Conservation (phyloP, 2,797 vertebrate species). For the Apogon talboti region DNA sequence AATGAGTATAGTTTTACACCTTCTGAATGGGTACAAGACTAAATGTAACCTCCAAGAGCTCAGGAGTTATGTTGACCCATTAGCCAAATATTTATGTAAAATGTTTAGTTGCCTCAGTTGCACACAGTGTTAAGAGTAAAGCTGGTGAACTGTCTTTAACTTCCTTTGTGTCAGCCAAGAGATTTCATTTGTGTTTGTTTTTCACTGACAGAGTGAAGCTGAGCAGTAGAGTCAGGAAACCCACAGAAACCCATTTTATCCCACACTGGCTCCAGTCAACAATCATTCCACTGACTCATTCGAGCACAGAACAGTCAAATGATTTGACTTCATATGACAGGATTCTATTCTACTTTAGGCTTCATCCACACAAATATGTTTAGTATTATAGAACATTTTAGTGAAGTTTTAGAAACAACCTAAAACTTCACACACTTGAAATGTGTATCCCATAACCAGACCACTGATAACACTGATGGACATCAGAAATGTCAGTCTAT, state of each 20-base stretch:
- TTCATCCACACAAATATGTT: too few relatives aligned
- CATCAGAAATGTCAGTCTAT: too few relatives aligned
- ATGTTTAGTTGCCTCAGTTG: too few relatives aligned
- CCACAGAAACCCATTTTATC: slow-evolving; percentile 31
- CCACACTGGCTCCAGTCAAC: slow-evolving; percentile 18
- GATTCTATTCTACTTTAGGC: neutral
- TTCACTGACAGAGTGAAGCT: slow-evolving; percentile 18
- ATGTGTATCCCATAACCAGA: too few relatives aligned
- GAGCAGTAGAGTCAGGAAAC: slow-evolving; percentile 22
- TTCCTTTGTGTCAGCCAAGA: slow-evolving; percentile 4
- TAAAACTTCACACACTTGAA: too few relatives aligned
- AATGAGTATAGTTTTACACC: too few relatives aligned
- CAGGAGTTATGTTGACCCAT: too few relatives aligned
- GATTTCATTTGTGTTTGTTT: slow-evolving; percentile 25
- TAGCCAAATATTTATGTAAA: too few relatives aligned
- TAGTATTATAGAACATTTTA: neutral
- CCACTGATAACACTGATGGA: too few relatives aligned
- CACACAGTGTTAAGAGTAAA: neutral
- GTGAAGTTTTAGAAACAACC: too few relatives aligned
- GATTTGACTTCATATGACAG: neutral
- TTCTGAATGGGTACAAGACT: too few relatives aligned
- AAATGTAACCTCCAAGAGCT: too few relatives aligned
- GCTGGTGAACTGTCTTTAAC: slow-evolving; percentile 5
- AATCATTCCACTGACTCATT: slow-evolving; percentile 19
- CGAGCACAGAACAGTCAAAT: slow-evolving; percentile 6